A percentile compares a stretch with the other conserved stretches of the same genome.
Evolutionary conservation across 2,888 invertebrate species (phyloP).

Genomic region (Chrysina gloriosa): DNA sequence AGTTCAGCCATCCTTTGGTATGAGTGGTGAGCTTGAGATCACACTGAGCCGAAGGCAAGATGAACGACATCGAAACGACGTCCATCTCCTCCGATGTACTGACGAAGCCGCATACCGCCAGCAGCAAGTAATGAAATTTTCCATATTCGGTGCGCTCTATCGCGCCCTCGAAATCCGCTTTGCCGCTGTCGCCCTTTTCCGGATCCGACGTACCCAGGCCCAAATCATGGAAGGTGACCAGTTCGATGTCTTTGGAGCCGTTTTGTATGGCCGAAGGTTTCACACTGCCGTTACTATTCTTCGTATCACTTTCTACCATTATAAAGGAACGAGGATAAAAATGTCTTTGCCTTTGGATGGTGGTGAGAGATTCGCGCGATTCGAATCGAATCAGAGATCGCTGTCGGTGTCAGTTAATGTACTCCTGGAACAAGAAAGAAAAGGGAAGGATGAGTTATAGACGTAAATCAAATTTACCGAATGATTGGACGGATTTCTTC

Average conservation of each 20-base stretch:
- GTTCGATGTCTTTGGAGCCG: conserved; percentile 73
- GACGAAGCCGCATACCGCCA: conserved; percentile 93
- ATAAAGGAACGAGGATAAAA: too few species aligned
- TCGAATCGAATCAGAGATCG: conserved; percentile 47
- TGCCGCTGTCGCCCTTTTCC: conserved; percentile 67
- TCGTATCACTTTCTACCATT: conserved; percentile 91
- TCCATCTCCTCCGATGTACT: conserved; percentile 96
- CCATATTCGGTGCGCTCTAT: conserved; percentile 90
- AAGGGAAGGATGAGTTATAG: neutral
- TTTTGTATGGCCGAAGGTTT: conserved; percentile 29
- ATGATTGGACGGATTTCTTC: too few species aligned
- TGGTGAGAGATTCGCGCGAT: conserved; percentile 57
- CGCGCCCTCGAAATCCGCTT: conserved; percentile 89
- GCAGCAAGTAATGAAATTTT: conserved; percentile 88
- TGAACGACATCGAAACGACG: conserved; percentile 95
- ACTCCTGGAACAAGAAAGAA: conserved; percentile 8
- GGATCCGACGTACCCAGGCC: conserved; percentile 35
- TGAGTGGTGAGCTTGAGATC: conserved; percentile 87
- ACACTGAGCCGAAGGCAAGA: conserved; percentile 92
- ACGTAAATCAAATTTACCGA: too few species aligned
- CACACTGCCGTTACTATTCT: conserved; percentile 34
- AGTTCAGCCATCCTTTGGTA: conserved; percentile 83
- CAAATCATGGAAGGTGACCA: conserved; percentile 39
- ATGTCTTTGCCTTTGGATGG: neutral
- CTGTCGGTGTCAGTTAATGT: conserved; percentile 8